phyloP scores from a whole-genome alignment of 2,888 invertebrate genomes.

The Amphipoea lucens region DNA sequence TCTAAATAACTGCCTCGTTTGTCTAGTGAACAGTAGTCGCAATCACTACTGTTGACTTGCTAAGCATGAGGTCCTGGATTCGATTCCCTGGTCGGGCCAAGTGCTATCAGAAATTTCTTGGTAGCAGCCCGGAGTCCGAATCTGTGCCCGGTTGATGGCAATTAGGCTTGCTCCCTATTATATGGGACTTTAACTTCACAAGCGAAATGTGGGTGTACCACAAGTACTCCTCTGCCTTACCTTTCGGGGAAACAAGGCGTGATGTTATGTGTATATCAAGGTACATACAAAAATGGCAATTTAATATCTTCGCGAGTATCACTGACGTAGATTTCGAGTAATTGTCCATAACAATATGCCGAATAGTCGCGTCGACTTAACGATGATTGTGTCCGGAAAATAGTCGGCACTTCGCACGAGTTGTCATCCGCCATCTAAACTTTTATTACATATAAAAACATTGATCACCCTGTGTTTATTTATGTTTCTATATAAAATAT shows the following conservation, averaged over 20 bases:
- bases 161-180: not conserved
- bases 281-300: constrained; percentile 4
- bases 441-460: constrained; percentile 81
- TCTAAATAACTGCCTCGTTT: not conserved
- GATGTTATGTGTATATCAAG: not conserved
- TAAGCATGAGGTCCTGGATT: not conserved
- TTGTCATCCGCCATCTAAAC: constrained; percentile 70
- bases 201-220: not conserved
- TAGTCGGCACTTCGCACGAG: constrained; percentile 69
- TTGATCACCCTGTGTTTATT: constrained; percentile 70
- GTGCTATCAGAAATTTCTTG: not conserved
- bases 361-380: constrained; percentile 73
- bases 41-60: not conserved
- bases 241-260: not conserved
- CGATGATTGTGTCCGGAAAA: constrained; percentile 79
- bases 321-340: constrained; percentile 46
- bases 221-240: not conserved
- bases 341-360: constrained; percentile 68
- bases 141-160: not conserved
- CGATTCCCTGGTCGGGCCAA: not conserved
- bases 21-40: not conserved
- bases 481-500: constrained; percentile 72
- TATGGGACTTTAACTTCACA: not conserved
- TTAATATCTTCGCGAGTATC: constrained; percentile 22
- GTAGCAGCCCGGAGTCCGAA: not conserved